Evolutionary conservation across 2,113 vertebrate species (phyloP), one percentile per base, ranked within the genome.

Genomic region (Megaceryle maxima): DNA sequence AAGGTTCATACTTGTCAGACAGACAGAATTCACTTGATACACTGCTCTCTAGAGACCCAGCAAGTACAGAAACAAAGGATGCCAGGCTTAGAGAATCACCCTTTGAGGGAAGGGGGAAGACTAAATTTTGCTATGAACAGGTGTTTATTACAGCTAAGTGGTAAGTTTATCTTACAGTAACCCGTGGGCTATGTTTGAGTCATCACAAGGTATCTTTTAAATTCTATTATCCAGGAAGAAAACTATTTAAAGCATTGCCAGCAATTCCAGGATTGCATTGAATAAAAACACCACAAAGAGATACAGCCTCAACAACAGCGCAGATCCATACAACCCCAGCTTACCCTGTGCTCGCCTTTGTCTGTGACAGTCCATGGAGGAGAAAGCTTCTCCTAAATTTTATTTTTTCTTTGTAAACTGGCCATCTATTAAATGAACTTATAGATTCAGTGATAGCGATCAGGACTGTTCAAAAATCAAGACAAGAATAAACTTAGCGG

Each of bases 401-500:
- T 57, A 1, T 81, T 64, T 48, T 74, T 78, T 70, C 72, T 62
- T 53, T 60, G 16, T 26, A 70, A 90, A 72, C n/a, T 68, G 35
- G 21, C 17, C 46, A 62, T 35, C 68, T 84, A 83, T 35, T 51
- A 74, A 59, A 64, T 11, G 11, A 81, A 60, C 13, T 60, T 50
- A 48, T 6, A 50, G 46, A 70, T 48, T 66, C 51, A n/a, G 60
- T 28, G 62, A 70, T 1, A 77, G 67, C 43, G 35, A 72, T 26
- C 70, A 83, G 87, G 79, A 56, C 44, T 74, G 41, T 39, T 67
- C 28, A 88, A 94, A 37, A 92, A 96, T 14, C 73, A 88, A 72
- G 48, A 59, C 43, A 80, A 66, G 60, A 83, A 92, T 78, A 96
- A 96, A 93, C 48, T 92, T 81, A 81, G 80, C 87, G 35, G 95